Evolutionary conservation across 2,888 invertebrate species (phyloP).

Genomic region (Meteorus cinctellus): DNA sequence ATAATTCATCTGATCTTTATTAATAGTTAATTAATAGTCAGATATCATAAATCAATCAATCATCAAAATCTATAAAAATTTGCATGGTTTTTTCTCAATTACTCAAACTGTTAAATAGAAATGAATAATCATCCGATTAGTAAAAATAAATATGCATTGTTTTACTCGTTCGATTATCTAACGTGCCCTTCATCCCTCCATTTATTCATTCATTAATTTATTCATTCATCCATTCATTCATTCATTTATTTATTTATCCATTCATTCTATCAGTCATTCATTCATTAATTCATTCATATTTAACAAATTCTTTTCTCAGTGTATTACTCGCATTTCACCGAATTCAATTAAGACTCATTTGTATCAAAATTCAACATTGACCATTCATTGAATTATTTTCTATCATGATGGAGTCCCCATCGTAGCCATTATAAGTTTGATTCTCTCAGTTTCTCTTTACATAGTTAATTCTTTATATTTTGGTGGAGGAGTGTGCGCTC

Average conservation of each 20-base stretch:
- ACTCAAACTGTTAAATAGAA: too few relatives aligned
- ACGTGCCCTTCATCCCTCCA: too few relatives aligned
- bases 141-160: too few relatives aligned
- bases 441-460: constrained; percentile 16
- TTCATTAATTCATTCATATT: neutral
- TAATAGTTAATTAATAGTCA: too few relatives aligned
- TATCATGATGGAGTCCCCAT: constrained; percentile 19
- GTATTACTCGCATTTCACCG: neutral
- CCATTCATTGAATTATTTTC: constrained; percentile 40
- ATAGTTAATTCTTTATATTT: constrained; percentile 24
- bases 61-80: too few relatives aligned
- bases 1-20: too few relatives aligned
- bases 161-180: too few relatives aligned
- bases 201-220: neutral
- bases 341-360: constrained; percentile 44
- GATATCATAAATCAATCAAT: too few relatives aligned
- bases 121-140: too few relatives aligned
- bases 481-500: neutral
- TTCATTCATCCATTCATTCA: neutral
- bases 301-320: too few relatives aligned
- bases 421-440: neutral
- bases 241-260: neutral
- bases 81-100: too few relatives aligned
- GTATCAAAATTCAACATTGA: constrained; percentile 38
- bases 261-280: too few relatives aligned